Evolutionary conservation across 2,888 invertebrate species (phyloP), one percentile per base, ranked within the genome.

Genomic region (Galerucella pusilla): DNA sequence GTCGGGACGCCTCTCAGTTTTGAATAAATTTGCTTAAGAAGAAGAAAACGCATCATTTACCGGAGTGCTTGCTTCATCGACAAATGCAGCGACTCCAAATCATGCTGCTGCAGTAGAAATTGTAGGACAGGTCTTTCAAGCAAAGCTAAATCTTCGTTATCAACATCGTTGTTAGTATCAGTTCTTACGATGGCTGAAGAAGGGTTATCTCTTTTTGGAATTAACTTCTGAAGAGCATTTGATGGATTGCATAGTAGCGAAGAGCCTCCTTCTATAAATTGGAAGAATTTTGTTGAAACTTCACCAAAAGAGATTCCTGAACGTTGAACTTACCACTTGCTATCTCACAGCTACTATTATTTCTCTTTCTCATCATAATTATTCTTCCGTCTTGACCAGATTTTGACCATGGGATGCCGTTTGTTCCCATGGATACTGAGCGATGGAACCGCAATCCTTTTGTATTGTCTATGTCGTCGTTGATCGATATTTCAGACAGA

Each of bases 241-340:
- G 97, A 97, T 2, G 97, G 97, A 86, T 97, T 95, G 75, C 96
- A 95, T 0, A 98, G 89, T 9, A 97, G 89, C 0, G 95, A 95
- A 16, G 94, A 93, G 6, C 94, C 95, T 12, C 91, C 92, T 80
- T 94, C 94, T 93, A 57, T 14, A 35, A 12, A 46, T 52, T 45
- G 14, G 14, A 20, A 66, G 3, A 20, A 14, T 9, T n/a, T 14
- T 65, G 11, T 52, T 20, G 9, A 16, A 16, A 54, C 16, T 16
- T 9, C 11, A 14, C 11, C 52, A 14, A 52, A 42, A 42, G 9
- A 0, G 35, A 0, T 9, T 42, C 35, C 0, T 49, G 14, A 12
- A 12, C 46, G 57, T 9, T 52, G 54, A 61, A 57, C 60, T 85
- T 87, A 86, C 88, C 89, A 75, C 86, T 89, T 10, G 90, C 89